These are phyloP conservation scores for Alsophila aescularia DNA, from an alignment of 2,888 invertebrate species.

Conservation along the genomic window DNA sequence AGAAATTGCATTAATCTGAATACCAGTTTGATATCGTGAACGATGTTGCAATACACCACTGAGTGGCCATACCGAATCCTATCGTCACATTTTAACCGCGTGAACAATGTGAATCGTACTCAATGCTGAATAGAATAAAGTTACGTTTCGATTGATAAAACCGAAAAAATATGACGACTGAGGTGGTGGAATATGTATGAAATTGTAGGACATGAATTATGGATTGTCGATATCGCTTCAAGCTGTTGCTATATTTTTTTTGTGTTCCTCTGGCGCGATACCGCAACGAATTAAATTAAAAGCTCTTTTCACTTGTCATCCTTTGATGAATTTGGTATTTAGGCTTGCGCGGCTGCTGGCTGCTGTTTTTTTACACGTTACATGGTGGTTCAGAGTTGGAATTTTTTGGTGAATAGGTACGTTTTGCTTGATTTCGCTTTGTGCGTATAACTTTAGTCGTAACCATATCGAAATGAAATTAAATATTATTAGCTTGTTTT, in stretches of 20 bases:
- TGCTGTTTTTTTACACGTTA: conserved; percentile 54
- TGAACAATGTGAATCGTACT: conserved; percentile 50
- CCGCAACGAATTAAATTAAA: conserved; percentile 85
- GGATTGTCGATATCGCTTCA: conserved; percentile 85
- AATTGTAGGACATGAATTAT: conserved; percentile 85
- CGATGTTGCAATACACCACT: conserved; percentile 82
- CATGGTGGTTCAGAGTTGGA: conserved; percentile 1
- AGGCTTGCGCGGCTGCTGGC: conserved; percentile 54
- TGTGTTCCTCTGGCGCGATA: conserved; percentile 76
- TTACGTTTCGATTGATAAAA: conserved; percentile 54
- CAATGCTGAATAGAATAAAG: conserved; percentile 52
- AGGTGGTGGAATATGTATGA: conserved; percentile 71
- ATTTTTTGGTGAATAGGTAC: neutral
- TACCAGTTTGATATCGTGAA: conserved; percentile 83
- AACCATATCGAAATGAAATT: too few relatives aligned
- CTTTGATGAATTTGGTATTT: conserved; percentile 81
- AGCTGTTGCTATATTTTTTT: conserved; percentile 83
- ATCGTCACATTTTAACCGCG: conserved; percentile 51
- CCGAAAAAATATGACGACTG: conserved; percentile 53
- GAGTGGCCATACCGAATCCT: conserved; percentile 51
- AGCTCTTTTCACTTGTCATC: conserved; percentile 84
- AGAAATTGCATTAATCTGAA: conserved; percentile 85
- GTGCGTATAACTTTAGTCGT: too few relatives aligned
- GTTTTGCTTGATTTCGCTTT: too few relatives aligned
- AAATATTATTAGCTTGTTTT: too few relatives aligned